Conservation (phyloP, 2,113 vertebrate species). For the Notiomystis cincta region DNA sequence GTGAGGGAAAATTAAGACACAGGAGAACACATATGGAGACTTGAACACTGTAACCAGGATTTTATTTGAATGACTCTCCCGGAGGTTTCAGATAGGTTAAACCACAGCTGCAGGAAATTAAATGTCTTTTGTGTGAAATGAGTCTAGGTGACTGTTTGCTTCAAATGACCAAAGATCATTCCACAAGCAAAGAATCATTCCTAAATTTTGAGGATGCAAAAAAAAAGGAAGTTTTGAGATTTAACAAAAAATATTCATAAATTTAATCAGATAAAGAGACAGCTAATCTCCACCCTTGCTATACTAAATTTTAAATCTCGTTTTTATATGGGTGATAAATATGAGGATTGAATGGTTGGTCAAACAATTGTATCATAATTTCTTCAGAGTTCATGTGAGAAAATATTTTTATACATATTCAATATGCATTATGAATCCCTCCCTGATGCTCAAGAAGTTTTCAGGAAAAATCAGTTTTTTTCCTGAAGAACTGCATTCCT, state of each 20-base stretch:
- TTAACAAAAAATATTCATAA: not conserved
- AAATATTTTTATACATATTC: not conserved
- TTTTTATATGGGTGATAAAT: not conserved
- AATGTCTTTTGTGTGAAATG: not conserved
- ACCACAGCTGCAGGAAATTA: not conserved
- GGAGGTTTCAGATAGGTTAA: not conserved
- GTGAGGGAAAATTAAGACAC: not conserved
- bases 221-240: not conserved
- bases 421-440: not conserved
- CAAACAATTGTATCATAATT: not conserved
- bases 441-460: not conserved
- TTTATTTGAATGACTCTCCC: not conserved
- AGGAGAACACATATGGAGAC: not conserved
- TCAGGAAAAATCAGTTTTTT: not conserved
- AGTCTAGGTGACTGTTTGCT: not conserved
- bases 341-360: not conserved
- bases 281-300: not conserved
- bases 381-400: not conserved
- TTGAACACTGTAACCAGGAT: not conserved
- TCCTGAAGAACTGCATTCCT: not conserved
- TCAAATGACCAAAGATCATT: not conserved
- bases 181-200: not conserved
- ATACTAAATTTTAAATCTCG: not conserved
- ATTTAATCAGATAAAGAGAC: not conserved
- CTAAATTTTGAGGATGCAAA: not conserved